Percentiles rank a stretch among this genome's conserved stretches.
Evolutionary conservation across 2,888 invertebrate genomes (phyloP).

Genomic region (Bellardia pandia): DNA sequence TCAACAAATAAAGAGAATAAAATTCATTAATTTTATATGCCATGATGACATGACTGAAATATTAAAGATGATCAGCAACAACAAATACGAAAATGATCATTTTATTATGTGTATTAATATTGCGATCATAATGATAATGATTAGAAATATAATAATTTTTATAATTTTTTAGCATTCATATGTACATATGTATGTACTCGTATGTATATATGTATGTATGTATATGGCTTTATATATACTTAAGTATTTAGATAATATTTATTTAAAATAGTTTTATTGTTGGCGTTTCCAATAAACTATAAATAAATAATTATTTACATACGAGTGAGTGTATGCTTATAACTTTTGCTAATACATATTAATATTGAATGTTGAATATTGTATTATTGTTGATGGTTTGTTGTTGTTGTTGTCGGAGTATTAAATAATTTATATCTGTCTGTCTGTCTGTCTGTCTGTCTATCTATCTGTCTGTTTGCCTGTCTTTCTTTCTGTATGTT

Average conservation of each 20-base stretch:
- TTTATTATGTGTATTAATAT: slow-evolving; percentile 12
- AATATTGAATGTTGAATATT: neutral
- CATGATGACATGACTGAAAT: slow-evolving; percentile 19
- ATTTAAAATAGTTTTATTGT: neutral
- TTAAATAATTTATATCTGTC: neutral
- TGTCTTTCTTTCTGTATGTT: slow-evolving; percentile 5
- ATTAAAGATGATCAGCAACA: neutral
- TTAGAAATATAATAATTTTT: slow-evolving; percentile 18
- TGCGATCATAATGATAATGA: slow-evolving; percentile 23
- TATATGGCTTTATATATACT: neutral
- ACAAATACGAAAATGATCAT: neutral
- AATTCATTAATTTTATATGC: slow-evolving; percentile 21
- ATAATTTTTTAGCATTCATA: neutral
- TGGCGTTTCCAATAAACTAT: neutral
- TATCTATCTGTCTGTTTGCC: neutral
- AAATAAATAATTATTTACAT: slow-evolving; percentile 12
- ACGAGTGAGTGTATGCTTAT: neutral
- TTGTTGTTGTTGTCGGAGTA: neutral
- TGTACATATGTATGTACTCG: too few relatives aligned
- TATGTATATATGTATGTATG: too few relatives aligned
- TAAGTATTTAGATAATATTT: neutral
- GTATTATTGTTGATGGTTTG: neutral
- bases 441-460: neutral
- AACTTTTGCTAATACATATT: neutral
- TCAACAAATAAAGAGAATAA: neutral